Percentiles rank a stretch among this genome's conserved stretches.
These are phyloP conservation scores for Agonopterix subpropinquella DNA, from an alignment of 2,888 invertebrate genomes.

Conservation along the genomic window DNA sequence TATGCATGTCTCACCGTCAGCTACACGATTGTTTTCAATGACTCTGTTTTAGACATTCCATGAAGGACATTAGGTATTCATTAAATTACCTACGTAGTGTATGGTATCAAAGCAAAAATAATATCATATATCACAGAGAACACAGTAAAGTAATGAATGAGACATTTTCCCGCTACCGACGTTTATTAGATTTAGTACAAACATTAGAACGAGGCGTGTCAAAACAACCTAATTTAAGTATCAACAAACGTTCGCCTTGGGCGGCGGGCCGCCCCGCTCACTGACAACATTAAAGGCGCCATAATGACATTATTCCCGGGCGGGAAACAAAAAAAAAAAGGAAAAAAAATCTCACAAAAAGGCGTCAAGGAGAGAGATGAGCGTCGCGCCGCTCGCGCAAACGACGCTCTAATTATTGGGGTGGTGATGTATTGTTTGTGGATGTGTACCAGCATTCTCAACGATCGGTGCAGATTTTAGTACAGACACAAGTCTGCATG, in stretches of 20 bases:
- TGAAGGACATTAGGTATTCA: conserved; percentile 15
- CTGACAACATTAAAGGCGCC: conserved; percentile 75
- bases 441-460: conserved; percentile 19
- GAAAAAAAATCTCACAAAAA: conserved; percentile 51
- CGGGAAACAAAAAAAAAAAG: conserved; percentile 49
- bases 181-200: conserved; percentile 74
- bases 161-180: conserved; percentile 50
- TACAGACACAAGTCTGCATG: conserved; percentile 17
- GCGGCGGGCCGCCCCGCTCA: conserved; percentile 61
- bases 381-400: conserved; percentile 35
- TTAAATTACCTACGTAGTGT: too few species aligned
- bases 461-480: conserved; percentile 13
- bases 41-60: conserved; percentile 30
- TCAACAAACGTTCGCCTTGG: conserved; percentile 74
- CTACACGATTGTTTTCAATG: conserved; percentile 46
- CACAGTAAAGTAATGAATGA: conserved; percentile 53
- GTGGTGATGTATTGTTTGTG: conserved; percentile 53
- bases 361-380: conserved; percentile 59
- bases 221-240: conserved; percentile 76
- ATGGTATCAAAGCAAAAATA: conserved; percentile 14
- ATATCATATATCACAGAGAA: conserved; percentile 15
- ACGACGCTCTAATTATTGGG: conserved; percentile 54
- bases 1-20: conserved; percentile 42
- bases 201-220: conserved; percentile 74
- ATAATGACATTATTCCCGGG: conserved; percentile 74